Evolutionary conservation across 2,797 vertebrate species (phyloP), one percentile per base, ranked within the genome.

Genomic region (Myoxocephalus aenaeus): DNA sequence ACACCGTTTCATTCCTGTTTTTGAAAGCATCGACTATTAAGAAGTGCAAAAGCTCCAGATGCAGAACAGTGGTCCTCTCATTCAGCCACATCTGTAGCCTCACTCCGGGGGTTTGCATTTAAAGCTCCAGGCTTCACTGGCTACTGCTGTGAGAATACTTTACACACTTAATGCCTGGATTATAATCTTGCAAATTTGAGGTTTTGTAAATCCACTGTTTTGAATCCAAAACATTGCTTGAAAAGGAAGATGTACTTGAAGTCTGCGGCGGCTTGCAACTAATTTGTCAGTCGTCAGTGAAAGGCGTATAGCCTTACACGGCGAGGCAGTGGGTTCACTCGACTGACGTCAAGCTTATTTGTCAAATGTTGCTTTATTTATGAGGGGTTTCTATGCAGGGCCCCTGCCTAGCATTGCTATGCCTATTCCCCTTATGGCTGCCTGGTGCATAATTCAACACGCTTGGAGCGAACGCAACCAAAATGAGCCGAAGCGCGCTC

Each of bases 281-380:
- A 83, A 70, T 85, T 80, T 80, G 80, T 87, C 64, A 65, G 29
- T 13, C 22, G 65, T 58, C 13, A 17, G 17, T 63, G 70, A 58
- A 67, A 68, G 65, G 40, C 82, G 40, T 83, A 40, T 78, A 72
- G 40, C 4, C 22, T 85, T 82, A 75, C 67, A 83, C 17, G 56
- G 69, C 2, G 25, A 72, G 48, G 69, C 25, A 29, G 56, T 69
- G 69, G 62, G 48, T 50, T 81, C 65, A 42, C 73, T 66, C 67
- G 56, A 75, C 54, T 75, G 61, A 84, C 25, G 56, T 84, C 59
- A 70, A 54, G 66, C 79, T 83, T 90, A 82, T 93, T 90, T 92
- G 90, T 89, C 59, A 70, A 51, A 81, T 64, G 51, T 59, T 92
- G 51, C 59, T 89, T 91, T 86, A 92, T 91, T 89, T 69, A 92